These are phyloP conservation scores for Deroplatys truncata DNA, from an alignment of 2,888 invertebrate species.

Conservation along the genomic window DNA sequence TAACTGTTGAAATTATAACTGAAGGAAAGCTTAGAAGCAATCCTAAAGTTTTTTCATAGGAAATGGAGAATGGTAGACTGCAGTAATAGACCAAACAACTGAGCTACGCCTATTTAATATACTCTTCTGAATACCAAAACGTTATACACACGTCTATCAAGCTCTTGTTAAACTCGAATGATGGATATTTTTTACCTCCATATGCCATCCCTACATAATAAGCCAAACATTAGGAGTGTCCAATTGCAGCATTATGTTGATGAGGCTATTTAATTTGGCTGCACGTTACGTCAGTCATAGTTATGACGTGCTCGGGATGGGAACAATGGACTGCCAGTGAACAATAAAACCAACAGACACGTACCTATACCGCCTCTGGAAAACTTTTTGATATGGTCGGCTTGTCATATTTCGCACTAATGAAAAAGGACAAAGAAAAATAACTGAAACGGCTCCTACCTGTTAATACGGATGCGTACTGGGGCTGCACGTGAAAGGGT, in stretches of 20 bases:
- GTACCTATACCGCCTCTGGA: background rate
- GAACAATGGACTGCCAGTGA: background rate
- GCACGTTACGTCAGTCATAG: background rate
- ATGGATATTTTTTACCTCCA: too few relatives aligned
- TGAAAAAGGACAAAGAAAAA: too few relatives aligned
- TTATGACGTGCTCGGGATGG: background rate
- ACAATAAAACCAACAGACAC: background rate
- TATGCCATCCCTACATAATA: background rate
- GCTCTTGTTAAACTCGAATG: background rate
- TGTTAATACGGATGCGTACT: too few relatives aligned
- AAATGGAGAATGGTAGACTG: too few relatives aligned
- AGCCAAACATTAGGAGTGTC: background rate
- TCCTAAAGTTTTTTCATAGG: too few relatives aligned
- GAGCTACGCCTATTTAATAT: background rate
- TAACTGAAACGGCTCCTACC: too few relatives aligned
- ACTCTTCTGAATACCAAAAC: background rate
- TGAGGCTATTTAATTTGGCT: background rate
- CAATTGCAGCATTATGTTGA: background rate
- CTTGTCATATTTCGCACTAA: too few relatives aligned
- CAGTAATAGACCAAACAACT: too few relatives aligned
- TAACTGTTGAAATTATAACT: too few relatives aligned
- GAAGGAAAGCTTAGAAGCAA: too few relatives aligned
- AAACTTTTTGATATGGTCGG: background rate
- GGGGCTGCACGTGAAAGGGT: too few relatives aligned
- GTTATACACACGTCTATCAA: background rate